Base-by-base conservation (phyloP, 2,888 invertebrate genomes). In the Drosophila tanythrix region DNA sequence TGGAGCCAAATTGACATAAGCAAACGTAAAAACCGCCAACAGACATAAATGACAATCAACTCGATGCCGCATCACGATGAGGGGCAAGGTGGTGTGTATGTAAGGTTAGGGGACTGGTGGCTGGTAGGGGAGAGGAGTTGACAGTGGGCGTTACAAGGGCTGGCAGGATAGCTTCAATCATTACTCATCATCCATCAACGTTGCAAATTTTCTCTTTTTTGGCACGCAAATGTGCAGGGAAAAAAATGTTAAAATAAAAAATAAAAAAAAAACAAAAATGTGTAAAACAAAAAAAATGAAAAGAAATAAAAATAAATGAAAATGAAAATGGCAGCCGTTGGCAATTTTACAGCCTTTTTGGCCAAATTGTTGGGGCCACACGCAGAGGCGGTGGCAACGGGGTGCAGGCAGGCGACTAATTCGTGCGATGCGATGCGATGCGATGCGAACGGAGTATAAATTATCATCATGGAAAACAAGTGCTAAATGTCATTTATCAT, bases 401-500 rank as follows among this genome's bases (percentile, higher is more conserved):
- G 51, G 33, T 33, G 38, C 58, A 67, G 71, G 36, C 51, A 53
- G 71, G 70, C 74, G 66, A 90, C 90, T 88, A 90, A 88, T 88
- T 88, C 87, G 76, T 68, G 89, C 82, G 51, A 79, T 79, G 79
- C 77, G 77, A 50, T 10, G 40, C 10, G 40, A 18, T 43, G 78
- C 71, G 79, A 51, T 74, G 79, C 77, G 77, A 89, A 76, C 80
- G 75, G 76, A 86, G 87, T 88, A 87, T 87, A 87, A 87, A 87
- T 87, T 87, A 90, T 88, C 89, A 87, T 90, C 87, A 86, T 86
- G 83, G 82, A 90, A 82, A 89, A 90, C 90, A 88, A 90, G 87
- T 88, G 89, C 84, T 88, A 88, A 88, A 89, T 88, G 90, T 88
- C 89, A 88, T 88, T 90, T 88, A 88, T 88, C 87, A 88, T 88